Evolutionary conservation across 1,140 invertebrate species (phyloP), one percentile per base, ranked within the genome.

Genomic region (Platyscapa corneri): DNA sequence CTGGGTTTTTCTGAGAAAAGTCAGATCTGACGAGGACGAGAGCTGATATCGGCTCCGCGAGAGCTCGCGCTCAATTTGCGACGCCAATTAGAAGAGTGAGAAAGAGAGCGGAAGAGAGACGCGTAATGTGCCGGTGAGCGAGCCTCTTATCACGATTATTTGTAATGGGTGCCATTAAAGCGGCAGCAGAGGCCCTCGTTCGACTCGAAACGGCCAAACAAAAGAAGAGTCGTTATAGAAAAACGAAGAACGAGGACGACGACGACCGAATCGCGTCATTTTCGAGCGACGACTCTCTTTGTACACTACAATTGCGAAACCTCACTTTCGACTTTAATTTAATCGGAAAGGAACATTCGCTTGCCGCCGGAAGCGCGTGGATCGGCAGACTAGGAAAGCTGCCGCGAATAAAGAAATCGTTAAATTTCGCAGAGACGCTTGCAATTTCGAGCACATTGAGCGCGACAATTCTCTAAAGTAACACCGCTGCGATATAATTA

Each of bases 81-180:
- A 42, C 56, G 53, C 10, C 30, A 39, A 79, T 70, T 70, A 70
- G 16, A 70, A 84, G 83, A 81, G 85, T 70, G 86, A 83, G 85
- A 42, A 83, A 81, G 85, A n/a, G 70, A 74, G 70, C 8, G 12
- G 76, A 76, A 56, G 87, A 85, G 85, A 72, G 87, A 85, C 85
- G 84, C 37, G 56, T 65, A 34, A 60, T 60, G 60, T 39, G 37
- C 37, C 49, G 64, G 20, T 37, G 34, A 23, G 70, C 39, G 70
- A 42, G 7, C 27, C 18, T 78, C 75, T 84, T 84, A 84, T 83
- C 81, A 23, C 70, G 49, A 82, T 82, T 74, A 42, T 49, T 82
- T 46, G 70, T 82, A 82, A 82, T 82, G 70, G 67, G 80, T 82
- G 78, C 82, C 83, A 87, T 88, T 88, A 87, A 86, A 86, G 81